Base-by-base conservation (phyloP, 92 coral and sea anemone species). In the Porites rus region DNA sequence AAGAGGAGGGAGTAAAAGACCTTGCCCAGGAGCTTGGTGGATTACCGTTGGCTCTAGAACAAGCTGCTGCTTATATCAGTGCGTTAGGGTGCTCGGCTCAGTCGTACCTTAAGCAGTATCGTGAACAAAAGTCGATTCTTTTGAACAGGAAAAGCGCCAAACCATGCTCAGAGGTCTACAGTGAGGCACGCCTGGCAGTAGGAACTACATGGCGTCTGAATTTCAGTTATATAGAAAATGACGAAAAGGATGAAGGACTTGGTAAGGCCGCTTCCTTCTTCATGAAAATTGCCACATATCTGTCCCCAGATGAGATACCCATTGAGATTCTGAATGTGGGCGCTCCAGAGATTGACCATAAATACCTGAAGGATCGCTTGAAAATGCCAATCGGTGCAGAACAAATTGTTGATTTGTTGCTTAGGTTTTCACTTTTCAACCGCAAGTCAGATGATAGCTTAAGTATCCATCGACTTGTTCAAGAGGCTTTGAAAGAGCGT, bases 41-140 rank as follows among this genome's bases (percentile, higher is more conserved):
- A 4, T 69, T 87, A 3, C 94, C 94, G 1, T 67, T 91, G 54
- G 94, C 94, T 18, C 71, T 91, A 53, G 94, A 91, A 22, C 94
- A 91, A 87, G 94, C 94, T 14, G 81, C 85, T 22, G 88, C 94
- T 3, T 81, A 87, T 56, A 83, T 91, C 50, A 82, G 66, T 21
- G 71, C 63, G 11, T 79, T 82, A 7, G 50, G 43, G 0, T 52
- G 76, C 54, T 50, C 88, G 10, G 69, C 82, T 43, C 68, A 80
- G 4, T 17, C 25, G 4, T 91, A 91, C 77, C 78, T 82, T 38
- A 53, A 76, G 10, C 69, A 83, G 56, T 91, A 82, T 76, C 60
- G 64, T 19, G n/a, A 73, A 2, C 86, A 78, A 82, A 75, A 72
- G 28, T 66, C 80, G 20, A 21, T 18, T 9, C 82, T 91, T 72